Percentiles rank a stretch among this genome's conserved stretches.
phyloP scores from a whole-genome alignment of 2,797 vertebrate species.

The Sebastes diploproa region DNA sequence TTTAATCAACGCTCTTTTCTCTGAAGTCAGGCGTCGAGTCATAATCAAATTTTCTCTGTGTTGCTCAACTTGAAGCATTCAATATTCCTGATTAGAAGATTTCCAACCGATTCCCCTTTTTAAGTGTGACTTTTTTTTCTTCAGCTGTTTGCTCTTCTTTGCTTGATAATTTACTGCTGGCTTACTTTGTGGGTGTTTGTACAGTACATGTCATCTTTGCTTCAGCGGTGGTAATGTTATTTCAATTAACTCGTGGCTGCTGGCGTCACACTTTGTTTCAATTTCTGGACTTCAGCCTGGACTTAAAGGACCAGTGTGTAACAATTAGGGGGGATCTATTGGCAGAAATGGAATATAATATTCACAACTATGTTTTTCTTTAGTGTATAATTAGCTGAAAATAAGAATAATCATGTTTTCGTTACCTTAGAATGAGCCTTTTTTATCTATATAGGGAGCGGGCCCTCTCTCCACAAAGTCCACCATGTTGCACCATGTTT shows the following conservation, averaged over 20 bases:
- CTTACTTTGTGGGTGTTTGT: slow-evolving; percentile 34
- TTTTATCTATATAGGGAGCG: too few relatives aligned
- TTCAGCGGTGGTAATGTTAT: slow-evolving; percentile 17
- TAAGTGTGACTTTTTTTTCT: slow-evolving; percentile 16
- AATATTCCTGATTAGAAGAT: slow-evolving; percentile 60
- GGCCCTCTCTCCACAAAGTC: too few relatives aligned
- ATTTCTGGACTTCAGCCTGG: slow-evolving; percentile 2
- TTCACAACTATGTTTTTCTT: too few relatives aligned
- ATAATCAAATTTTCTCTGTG: slow-evolving; percentile 54
- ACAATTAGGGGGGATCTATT: too few relatives aligned
- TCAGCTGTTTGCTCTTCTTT: slow-evolving; percentile 44
- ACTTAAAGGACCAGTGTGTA: not conserved
- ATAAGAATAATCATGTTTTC: too few relatives aligned
- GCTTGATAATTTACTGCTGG: slow-evolving; percentile 34
- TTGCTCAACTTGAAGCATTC: slow-evolving; percentile 39
- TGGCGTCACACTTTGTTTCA: not conserved
- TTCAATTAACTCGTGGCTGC: slow-evolving; percentile 41
- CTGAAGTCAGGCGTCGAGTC: slow-evolving; percentile 45
- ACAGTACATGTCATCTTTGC: slow-evolving; percentile 12
- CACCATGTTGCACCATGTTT: too few relatives aligned
- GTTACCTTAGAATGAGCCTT: too few relatives aligned
- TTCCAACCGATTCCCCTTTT: slow-evolving; percentile 38
- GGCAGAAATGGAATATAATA: too few relatives aligned
- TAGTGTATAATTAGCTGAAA: too few relatives aligned
- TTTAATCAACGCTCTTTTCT: slow-evolving; percentile 54